Conservation (phyloP, 2,888 invertebrate genomes). For the Hypena proboscidalis region DNA sequence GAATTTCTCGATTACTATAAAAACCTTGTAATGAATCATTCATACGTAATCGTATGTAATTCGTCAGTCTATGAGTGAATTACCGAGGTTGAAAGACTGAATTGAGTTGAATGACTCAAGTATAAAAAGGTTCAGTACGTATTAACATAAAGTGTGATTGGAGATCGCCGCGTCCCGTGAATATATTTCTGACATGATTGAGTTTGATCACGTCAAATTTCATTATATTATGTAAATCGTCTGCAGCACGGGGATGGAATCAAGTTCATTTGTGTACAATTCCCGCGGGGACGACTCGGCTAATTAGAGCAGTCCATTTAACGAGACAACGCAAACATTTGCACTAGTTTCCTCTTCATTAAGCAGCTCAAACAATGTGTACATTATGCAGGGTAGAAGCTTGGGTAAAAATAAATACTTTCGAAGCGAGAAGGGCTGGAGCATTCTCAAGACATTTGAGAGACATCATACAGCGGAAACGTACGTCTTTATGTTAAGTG, state of each 20-base stretch:
- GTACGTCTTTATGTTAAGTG: conserved; percentile 42
- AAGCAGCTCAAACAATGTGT: conserved; percentile 32
- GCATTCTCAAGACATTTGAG: conserved; percentile 9
- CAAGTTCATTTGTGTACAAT: conserved; percentile 1
- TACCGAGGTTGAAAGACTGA: not conserved
- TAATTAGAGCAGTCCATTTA: conserved; percentile 9
- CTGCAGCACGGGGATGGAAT: not conserved
- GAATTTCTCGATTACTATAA: no score
- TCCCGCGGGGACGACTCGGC: not conserved
- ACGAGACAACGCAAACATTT: conserved; percentile 21
- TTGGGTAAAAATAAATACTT: conserved; percentile 28
- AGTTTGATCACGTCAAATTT: not conserved
- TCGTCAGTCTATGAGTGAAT: conserved; percentile 1
- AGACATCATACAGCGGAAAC: conserved; percentile 30
- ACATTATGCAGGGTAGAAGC: conserved; percentile 15
- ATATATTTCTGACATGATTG: not conserved
- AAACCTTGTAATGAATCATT: not conserved
- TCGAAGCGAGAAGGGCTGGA: conserved; percentile 14
- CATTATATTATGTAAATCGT: not conserved
- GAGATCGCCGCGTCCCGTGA: not conserved
- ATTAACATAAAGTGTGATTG: conserved; percentile 1
- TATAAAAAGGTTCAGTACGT: conserved; percentile 1
- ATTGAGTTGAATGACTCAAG: not conserved
- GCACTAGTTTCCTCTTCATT: conserved; percentile 27
- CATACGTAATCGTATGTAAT: no score